Evolutionary conservation across 2,113 vertebrate species (phyloP), one percentile per base, ranked within the genome.

Genomic region (Chelonoidis abingdonii): DNA sequence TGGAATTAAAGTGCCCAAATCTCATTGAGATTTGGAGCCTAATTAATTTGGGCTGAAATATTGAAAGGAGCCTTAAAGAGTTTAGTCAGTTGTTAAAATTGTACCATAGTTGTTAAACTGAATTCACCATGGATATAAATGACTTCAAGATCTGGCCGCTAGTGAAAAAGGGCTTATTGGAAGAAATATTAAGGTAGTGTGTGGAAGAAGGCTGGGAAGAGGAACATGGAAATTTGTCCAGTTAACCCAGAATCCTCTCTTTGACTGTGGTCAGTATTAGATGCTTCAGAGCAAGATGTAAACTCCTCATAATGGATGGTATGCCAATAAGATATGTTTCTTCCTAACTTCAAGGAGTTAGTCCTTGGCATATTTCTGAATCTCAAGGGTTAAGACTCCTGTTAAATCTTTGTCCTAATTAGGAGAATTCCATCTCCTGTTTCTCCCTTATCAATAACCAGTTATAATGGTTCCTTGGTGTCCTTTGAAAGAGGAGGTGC

Each of bases 131-230:
- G 35, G 78, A 85, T 56, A 80, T 72, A 76, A 89, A 87, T 87
- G 92, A 96, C 96, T 97, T 96, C 93, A 88, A 89, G 92, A 94
- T 35, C 91, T 86, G 92, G n/a, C 96, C 93, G 87, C n/a, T 6
- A 29, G 3, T 56, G 90, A 41, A 75, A 54, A 27, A n/a, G 35
- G 8, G 38, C 17, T 22, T 38, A 22, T 38, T 9, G n/a, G 52
- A 78, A 79, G 86, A 29, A 92, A 82, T 93, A 59, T 44, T 57
- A 38, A 84, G 85, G 69, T 65, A 57, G 85, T 84, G 50, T 47
- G 13, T 78, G 41, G 41, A 80, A 76, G 84, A 83, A 78, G 38
- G 38, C 90, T 89, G 38, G 92, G 92, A 93, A 90, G 35, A 88
- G 59, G 87, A 10, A 19, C 62, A 52, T 65, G 72, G 82, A 96